Base-by-base conservation (phyloP, 2,888 invertebrate genomes). In the Amblyjoppa proteus region DNA sequence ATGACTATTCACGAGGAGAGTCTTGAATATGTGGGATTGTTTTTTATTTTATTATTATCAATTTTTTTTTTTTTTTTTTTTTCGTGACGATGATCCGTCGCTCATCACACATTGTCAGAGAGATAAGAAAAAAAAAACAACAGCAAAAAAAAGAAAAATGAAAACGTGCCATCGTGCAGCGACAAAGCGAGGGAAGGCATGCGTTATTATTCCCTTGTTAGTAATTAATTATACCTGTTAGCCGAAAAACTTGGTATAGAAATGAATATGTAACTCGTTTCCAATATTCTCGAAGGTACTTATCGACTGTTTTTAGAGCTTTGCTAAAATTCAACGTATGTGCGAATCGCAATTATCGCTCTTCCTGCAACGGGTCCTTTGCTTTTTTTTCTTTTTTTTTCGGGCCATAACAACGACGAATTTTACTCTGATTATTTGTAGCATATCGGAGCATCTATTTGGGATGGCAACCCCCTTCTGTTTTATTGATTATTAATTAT, bases 201-300 rank as follows among this genome's bases (percentile, higher is more conserved):
- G 89, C 90, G 88, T 91, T 91, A 90, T 89, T 89, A 91, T 89
- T 92, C 91, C 91, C 92, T 90, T 91, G 89, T 91, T 93, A 91
- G 89, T 90, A 89, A 91, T 91, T 89, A 89, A 91, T 91, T 91
- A 91, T 41, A 41, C 90, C 90, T 91, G 91, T 93, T 92, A 92
- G 92, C 90, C 84, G 88, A 88, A 61, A 90, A 91, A 41, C 90
- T 89, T 90, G 89, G 89, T 91, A 92, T 91, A 92, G 92, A 92
- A 90, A 90, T 90, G 79, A 82, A 85, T 91, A 92, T 92, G 91
- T 93, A 91, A 91, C 91, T 91, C 91, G 92, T 93, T 93, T 93
- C 90, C 87, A 88, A 93, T 92, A 93, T 92, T 92, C 91, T 92
- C 91, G 92, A 93, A 93, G 93, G 93, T 93, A 93, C 93, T 93